phyloP scores from a whole-genome alignment of 2,888 invertebrate species.

The Xanthorhoe designata region DNA sequence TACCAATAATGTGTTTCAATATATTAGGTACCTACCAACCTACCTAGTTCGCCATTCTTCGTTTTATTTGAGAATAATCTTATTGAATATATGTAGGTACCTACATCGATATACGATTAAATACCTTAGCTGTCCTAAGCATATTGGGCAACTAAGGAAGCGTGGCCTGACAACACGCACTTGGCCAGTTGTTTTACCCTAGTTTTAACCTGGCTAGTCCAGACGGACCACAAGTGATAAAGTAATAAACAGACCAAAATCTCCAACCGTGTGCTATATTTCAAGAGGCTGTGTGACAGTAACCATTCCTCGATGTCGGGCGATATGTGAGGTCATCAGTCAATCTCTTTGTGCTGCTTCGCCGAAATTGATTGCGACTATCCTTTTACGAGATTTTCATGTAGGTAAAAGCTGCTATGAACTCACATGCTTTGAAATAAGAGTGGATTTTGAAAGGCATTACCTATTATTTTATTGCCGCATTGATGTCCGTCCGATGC shows the following conservation, averaged over 20 bases:
- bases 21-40: constrained; percentile 19
- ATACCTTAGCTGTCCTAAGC: too few species aligned
- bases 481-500: constrained; percentile 16
- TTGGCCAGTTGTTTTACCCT: too few species aligned
- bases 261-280: constrained; percentile 55
- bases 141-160: too few species aligned
- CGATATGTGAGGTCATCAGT: constrained; percentile 74
- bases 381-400: constrained; percentile 34
- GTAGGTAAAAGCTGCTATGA: constrained; percentile 5
- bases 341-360: constrained; percentile 61
- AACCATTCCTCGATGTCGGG: constrained; percentile 71
- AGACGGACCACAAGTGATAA: neutral
- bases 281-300: constrained; percentile 73
- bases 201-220: too few species aligned
- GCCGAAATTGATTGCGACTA: constrained; percentile 50
- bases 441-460: constrained; percentile 8
- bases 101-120: too few species aligned
- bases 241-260: constrained; percentile 5
- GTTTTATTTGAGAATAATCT: neutral
- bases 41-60: neutral
- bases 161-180: too few species aligned
- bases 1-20: constrained; percentile 46
- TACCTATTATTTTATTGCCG: constrained; percentile 18
- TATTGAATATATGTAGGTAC: too few species aligned
- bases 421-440: neutral